Base-by-base conservation (phyloP, 2,113 vertebrate genomes). In the Psophia crepitans region DNA sequence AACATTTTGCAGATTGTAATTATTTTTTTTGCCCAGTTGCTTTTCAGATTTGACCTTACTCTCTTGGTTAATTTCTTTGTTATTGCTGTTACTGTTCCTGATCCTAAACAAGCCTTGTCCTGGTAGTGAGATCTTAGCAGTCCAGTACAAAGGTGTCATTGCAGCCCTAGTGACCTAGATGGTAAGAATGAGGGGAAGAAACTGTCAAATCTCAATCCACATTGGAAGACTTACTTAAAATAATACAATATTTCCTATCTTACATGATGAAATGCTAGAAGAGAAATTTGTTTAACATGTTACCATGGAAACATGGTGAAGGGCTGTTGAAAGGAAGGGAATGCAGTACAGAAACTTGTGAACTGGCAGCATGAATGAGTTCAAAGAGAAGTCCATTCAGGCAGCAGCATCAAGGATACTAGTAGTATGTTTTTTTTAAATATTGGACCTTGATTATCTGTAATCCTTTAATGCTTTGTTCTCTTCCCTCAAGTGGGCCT, bases 371-470 rank as follows among this genome's bases (percentile, higher is more conserved):
- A 21, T 78, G 49, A 93, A 63, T 60, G 88, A 64, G 61, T 91
- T 94, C 74, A 96, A 91, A 96, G 81, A 60, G 41, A 91, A 93
- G 71, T 73, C 60, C 35, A 28, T 88, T 96, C 75, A 81, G 35
- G 28, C 39, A 77, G 32, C 41, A 86, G 8, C 33, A 66, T 76
- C 70, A 95, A 64, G 65, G 80, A 30, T 75, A 84, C 66, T 57
- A 76, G 28, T 32, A 49, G 18, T 5, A 1, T 23, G 8, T 30
- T 54, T 48, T 37, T 54, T 71, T 84, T 61, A 77, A 76, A 79
- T 87, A 60, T 61, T 68, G 51, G n/a, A 80, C 16, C 57, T 76
- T 94, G 39, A 60, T 80, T 89, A 69, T 66, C 63, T 89, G 32
- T 79, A 82, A 43, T 75, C 73, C 75, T 94, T 83, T 76, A 53